Percentiles rank a stretch among this genome's conserved stretches.
Evolutionary conservation across 2,888 invertebrate species (phyloP).

Genomic region (Himalopsyche anomala): DNA sequence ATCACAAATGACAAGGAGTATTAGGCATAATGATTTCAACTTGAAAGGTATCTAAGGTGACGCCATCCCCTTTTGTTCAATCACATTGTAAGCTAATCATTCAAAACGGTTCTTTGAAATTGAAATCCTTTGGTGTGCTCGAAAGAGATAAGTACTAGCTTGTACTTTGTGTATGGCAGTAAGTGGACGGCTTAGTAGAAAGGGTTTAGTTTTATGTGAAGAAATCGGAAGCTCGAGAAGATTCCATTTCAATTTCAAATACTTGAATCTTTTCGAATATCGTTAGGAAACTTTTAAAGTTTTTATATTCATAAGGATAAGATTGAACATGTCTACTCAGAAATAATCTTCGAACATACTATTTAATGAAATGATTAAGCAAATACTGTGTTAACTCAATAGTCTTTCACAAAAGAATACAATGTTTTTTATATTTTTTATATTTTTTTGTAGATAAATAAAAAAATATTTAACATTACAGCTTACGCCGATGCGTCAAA

Average conservation of each 20-base stretch:
- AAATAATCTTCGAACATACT: too few relatives aligned
- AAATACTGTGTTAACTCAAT: too few relatives aligned
- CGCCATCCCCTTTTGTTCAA: conserved; percentile 53
- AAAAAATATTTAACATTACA: too few relatives aligned
- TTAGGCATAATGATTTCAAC: conserved; percentile 51
- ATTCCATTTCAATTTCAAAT: conserved; percentile 16
- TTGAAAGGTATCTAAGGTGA: conserved; percentile 60
- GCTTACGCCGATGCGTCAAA: too few relatives aligned
- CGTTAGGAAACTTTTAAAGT: not conserved
- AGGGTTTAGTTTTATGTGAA: conserved; percentile 43
- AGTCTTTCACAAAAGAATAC: too few relatives aligned
- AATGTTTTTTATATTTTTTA: too few relatives aligned
- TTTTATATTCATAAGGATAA: not conserved
- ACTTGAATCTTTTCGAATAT: not conserved
- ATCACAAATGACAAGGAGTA: conserved; percentile 54
- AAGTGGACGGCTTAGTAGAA: conserved; percentile 42
- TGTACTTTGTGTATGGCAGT: conserved; percentile 18
- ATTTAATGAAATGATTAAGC: too few relatives aligned
- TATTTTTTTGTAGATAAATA: too few relatives aligned
- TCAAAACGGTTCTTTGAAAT: conserved; percentile 57
- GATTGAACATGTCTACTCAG: too few relatives aligned
- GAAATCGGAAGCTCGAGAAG: not conserved
- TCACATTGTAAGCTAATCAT: conserved; percentile 56
- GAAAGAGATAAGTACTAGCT: conserved; percentile 46
- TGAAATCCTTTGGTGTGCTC: conserved; percentile 55